Evolutionary conservation across 2,888 invertebrate genomes (phyloP).

Genomic region (Trachelus iudaicus): DNA sequence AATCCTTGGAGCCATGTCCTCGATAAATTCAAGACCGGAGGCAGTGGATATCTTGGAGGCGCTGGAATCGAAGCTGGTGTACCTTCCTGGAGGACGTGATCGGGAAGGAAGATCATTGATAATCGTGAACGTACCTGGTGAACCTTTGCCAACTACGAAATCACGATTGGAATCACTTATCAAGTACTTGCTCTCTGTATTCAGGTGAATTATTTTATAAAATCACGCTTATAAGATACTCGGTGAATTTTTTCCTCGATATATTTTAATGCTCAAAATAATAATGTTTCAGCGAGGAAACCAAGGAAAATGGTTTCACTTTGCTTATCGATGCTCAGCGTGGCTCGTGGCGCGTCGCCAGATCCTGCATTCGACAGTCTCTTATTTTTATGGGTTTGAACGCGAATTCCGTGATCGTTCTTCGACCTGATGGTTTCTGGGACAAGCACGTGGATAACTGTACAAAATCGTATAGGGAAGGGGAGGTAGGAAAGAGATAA

Average conservation of each 20-base stretch:
- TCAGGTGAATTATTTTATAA: constrained; percentile 65
- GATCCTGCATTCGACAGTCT: constrained; percentile 72
- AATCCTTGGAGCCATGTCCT: constrained; percentile 40
- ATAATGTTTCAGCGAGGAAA: constrained; percentile 64
- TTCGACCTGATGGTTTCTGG: constrained; percentile 81
- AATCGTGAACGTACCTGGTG: constrained; percentile 71
- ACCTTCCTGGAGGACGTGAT: constrained; percentile 76
- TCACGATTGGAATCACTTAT: constrained; percentile 63
- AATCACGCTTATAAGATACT: background rate
- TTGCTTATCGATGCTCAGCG: constrained; percentile 75
- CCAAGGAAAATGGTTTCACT: constrained; percentile 69
- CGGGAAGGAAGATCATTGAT: constrained; percentile 74
- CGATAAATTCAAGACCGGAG: constrained; percentile 58
- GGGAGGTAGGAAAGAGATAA: constrained; percentile 66
- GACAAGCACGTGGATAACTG: constrained; percentile 81
- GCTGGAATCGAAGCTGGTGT: constrained; percentile 71
- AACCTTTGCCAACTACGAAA: constrained; percentile 66
- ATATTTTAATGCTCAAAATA: background rate
- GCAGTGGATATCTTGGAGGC: constrained; percentile 71
- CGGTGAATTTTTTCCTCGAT: background rate
- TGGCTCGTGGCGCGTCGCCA: constrained; percentile 73
- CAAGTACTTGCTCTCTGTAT: constrained; percentile 69
- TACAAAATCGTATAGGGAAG: constrained; percentile 71
- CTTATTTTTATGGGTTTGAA: constrained; percentile 68
- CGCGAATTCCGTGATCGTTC: constrained; percentile 70